phyloP scores from a whole-genome alignment of 2,113 vertebrate species.

The Himantopus leucocephalus region DNA sequence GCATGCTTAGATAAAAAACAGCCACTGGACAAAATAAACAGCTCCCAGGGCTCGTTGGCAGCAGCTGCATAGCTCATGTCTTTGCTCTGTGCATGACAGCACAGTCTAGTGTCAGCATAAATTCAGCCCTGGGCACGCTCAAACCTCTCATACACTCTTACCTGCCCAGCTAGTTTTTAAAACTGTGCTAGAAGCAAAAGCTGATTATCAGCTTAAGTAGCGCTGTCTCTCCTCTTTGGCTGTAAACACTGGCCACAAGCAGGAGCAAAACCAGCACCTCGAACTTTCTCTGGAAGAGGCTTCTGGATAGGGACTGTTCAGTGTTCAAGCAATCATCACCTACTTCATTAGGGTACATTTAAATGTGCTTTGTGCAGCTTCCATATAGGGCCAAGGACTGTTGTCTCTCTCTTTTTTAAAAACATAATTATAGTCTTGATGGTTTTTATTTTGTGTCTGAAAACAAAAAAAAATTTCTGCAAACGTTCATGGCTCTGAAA shows the following conservation, averaged over 20 bases:
- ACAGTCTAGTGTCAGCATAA: neutral
- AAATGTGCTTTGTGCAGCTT: neutral
- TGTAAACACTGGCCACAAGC: neutral
- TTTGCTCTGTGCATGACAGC: neutral
- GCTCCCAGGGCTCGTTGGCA: neutral
- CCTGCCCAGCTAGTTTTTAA: neutral
- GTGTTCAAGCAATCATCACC: neutral
- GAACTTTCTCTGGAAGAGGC: neutral
- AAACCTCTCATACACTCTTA: neutral
- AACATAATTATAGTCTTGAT: neutral
- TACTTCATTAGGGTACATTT: neutral
- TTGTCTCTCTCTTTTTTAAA: neutral
- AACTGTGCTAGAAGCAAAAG: constrained; percentile 21
- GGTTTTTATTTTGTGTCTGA: neutral
- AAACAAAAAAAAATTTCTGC: neutral
- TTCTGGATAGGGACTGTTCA: neutral
- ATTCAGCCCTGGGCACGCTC: neutral
- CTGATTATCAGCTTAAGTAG: constrained; percentile 26
- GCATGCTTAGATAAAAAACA: neutral
- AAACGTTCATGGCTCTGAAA: neutral
- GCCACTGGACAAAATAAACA: neutral
- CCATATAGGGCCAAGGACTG: neutral
- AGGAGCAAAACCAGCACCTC: neutral
- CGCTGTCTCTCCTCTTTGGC: neutral
- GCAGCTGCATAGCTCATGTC: constrained; percentile 5